These are phyloP conservation scores for Andrena camellia DNA, from an alignment of 2,888 invertebrate species.

Conservation along the genomic window DNA sequence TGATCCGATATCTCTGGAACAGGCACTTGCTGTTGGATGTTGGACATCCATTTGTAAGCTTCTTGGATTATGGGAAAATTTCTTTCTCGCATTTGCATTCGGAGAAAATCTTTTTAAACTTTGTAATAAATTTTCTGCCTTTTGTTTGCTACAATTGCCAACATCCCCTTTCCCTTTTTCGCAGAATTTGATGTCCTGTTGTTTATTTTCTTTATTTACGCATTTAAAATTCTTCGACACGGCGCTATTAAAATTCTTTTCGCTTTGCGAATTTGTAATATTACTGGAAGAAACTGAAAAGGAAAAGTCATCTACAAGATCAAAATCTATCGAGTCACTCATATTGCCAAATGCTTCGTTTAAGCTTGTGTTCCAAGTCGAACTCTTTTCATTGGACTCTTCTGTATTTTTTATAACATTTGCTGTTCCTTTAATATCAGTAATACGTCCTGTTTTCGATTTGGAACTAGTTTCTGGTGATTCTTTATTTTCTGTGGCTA, in stretches of 20 bases:
- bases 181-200: neutral
- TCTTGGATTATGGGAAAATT: neutral
- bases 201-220: neutral
- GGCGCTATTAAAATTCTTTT: slow-evolving; percentile 19
- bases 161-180: neutral
- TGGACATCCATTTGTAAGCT: neutral
- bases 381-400: neutral
- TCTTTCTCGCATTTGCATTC: neutral
- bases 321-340: slow-evolving; percentile 13
- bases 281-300: slow-evolving; percentile 22
- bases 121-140: slow-evolving; percentile 3
- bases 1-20: neutral
- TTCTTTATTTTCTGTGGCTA: neutral
- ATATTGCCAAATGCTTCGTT: neutral
- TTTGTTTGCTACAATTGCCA: slow-evolving; percentile 4
- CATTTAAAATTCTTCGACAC: neutral
- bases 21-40: neutral
- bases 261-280: slow-evolving; percentile 33
- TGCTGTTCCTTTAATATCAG: neutral
- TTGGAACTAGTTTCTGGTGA: too few relatives aligned
- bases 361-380: neutral
- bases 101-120: slow-evolving; percentile 26
- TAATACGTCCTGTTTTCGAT: neutral
- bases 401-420: neutral
- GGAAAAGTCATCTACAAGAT: slow-evolving; percentile 19